A percentile compares a stretch with the other conserved stretches of the same genome.
phyloP scores from a whole-genome alignment of 2,113 vertebrate species.

The Onychostruthus taczanowskii region DNA sequence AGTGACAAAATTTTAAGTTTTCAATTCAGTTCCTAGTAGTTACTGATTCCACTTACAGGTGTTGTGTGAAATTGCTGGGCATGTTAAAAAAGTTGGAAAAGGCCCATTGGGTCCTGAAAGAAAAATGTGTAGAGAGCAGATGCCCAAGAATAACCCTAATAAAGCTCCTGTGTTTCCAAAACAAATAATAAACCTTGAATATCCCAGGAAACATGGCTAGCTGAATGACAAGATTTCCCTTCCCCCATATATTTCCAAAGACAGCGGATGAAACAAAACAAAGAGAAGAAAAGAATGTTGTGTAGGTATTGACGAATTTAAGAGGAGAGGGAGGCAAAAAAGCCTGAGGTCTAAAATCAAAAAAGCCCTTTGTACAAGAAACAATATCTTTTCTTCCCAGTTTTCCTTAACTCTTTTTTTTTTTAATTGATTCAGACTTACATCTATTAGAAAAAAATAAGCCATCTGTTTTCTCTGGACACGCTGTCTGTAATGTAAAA shows the following conservation, averaged over 20 bases:
- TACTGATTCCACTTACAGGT: not conserved
- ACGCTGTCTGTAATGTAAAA: not conserved
- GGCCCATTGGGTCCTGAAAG: not conserved
- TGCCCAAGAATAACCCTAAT: slow-evolving; percentile 41
- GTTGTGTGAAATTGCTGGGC: not conserved
- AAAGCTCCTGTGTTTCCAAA: slow-evolving; percentile 52
- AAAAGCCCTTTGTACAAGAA: not conserved
- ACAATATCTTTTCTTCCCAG: not conserved
- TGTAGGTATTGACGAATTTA: not conserved
- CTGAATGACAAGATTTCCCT: not conserved
- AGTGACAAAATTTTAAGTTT: not conserved
- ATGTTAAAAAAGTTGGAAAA: not conserved
- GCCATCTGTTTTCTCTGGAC: not conserved
- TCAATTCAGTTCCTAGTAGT: not conserved
- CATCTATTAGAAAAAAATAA: not conserved
- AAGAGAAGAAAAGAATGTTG: not conserved
- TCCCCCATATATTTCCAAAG: not conserved
- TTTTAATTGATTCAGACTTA: not conserved
- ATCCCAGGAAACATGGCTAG: slow-evolving; percentile 44
- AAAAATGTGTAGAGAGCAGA: slow-evolving; percentile 17
- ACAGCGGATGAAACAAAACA: not conserved
- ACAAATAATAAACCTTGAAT: slow-evolving; percentile 61
- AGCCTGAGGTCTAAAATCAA: not conserved
- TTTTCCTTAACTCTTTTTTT: not conserved
- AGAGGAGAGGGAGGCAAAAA: not conserved